Conservation (phyloP, 2,113 vertebrate species). For the human region DNA sequence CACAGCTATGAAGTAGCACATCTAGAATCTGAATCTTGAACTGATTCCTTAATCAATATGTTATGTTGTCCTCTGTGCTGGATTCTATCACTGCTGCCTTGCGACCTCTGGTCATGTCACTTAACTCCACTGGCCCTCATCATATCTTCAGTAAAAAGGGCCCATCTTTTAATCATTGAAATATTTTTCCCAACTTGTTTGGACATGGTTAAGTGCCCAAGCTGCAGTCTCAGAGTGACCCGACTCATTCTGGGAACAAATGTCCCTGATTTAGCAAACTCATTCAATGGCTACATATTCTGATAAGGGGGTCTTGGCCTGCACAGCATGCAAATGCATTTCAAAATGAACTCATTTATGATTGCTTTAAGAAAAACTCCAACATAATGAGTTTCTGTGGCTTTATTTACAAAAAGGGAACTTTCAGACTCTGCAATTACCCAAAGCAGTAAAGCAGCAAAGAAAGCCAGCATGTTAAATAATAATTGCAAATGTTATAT, state of each 20-base stretch:
- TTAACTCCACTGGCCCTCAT: not conserved
- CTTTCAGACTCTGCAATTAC: slow-evolving; percentile 80
- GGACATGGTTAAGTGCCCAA: not conserved
- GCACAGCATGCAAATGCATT: slow-evolving; percentile 71
- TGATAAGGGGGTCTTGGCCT: slow-evolving; percentile 39
- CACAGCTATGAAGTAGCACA: not conserved
- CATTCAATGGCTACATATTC: slow-evolving; percentile 44
- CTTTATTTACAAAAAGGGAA: slow-evolving; percentile 81
- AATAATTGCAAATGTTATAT: slow-evolving; percentile 85
- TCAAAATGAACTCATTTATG: slow-evolving; percentile 80
- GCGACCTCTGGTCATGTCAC: not conserved
- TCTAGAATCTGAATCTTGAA: not conserved
- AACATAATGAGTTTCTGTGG: slow-evolving; percentile 79
- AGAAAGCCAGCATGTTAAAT: slow-evolving; percentile 80
- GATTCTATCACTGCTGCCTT: not conserved
- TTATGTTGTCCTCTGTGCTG: not conserved
- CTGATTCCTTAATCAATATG: not conserved
- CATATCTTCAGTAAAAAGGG: not conserved
- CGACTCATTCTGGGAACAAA: slow-evolving; percentile 24
- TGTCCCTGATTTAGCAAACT: not conserved
- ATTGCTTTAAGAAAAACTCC: slow-evolving; percentile 69
- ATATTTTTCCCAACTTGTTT: not conserved
- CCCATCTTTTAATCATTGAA: not conserved
- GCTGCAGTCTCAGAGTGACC: not conserved
- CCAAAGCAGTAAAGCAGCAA: slow-evolving; percentile 74